Evolutionary conservation across 2,797 vertebrate species (phyloP).

Genomic region (Erithacus rubecula): DNA sequence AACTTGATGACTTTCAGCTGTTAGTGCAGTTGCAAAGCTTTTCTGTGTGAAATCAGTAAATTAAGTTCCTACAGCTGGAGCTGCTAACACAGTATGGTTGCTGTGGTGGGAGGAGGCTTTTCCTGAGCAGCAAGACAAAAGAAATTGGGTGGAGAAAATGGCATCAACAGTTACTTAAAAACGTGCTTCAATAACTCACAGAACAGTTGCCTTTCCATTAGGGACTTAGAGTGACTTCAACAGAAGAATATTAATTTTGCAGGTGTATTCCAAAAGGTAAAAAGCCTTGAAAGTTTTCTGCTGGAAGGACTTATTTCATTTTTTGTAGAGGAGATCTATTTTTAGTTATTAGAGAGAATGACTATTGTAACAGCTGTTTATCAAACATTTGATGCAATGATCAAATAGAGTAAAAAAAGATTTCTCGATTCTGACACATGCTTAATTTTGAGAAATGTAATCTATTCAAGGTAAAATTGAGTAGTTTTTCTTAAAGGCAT

Average conservation of each 20-base stretch:
- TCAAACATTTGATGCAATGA: not conserved
- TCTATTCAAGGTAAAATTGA: not conserved
- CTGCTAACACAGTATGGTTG: not conserved
- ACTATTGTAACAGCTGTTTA: not conserved
- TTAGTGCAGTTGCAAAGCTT: not conserved
- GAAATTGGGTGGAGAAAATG: not conserved
- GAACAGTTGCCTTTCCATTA: not conserved
- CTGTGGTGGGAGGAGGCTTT: not conserved
- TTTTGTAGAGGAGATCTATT: not conserved
- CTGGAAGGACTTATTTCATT: not conserved
- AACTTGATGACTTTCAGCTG: constrained; percentile 8
- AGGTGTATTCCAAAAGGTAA: not conserved
- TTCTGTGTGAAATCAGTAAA: not conserved
- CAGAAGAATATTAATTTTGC: not conserved
- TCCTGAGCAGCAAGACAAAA: not conserved
- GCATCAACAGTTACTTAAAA: not conserved
- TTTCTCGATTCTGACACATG: not conserved
- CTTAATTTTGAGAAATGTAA: not conserved
- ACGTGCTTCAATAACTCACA: not conserved
- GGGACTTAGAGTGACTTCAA: not conserved
- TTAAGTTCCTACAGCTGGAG: not conserved
- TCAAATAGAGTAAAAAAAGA: not conserved
- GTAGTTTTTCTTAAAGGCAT: not conserved
- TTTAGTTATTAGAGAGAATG: not conserved
- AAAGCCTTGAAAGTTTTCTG: not conserved